phyloP scores from a whole-genome alignment of 1,140 invertebrate species.

The Xylocopa sonorina region DNA sequence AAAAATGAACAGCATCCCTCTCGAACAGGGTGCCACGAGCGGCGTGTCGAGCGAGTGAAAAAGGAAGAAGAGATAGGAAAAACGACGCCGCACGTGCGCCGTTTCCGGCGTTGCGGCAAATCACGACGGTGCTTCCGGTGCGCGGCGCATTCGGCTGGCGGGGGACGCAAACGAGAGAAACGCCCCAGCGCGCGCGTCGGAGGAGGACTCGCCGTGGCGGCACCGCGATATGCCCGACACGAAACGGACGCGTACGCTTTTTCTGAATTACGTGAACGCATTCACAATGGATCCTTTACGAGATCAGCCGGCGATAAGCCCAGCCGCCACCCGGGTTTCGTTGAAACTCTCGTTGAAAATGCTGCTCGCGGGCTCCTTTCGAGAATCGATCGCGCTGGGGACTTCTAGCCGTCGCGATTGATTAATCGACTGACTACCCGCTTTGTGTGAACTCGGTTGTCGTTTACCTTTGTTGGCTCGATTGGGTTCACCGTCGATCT shows the following conservation, averaged over 20 bases:
- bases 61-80: no score
- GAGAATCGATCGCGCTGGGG: background rate
- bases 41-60: conserved; percentile 57
- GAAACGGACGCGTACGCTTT: conserved; percentile 60
- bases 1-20: conserved; percentile 37
- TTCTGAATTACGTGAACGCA: conserved; percentile 65
- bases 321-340: conserved; percentile 41
- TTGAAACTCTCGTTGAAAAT: conserved; percentile 25
- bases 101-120: conserved; percentile 64
- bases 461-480: background rate
- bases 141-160: conserved; percentile 10
- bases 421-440: no score
- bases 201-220: background rate
- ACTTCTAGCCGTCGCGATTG: background rate
- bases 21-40: conserved; percentile 57
- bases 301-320: conserved; percentile 51
- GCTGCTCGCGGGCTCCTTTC: conserved; percentile 3
- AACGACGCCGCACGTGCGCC: conserved; percentile 67
- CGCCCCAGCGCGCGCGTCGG: background rate
- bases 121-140: conserved; percentile 61
- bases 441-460: background rate
- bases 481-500: no score
- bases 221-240: conserved; percentile 50
- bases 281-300: conserved; percentile 50
- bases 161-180: background rate